Evolutionary conservation across 2,888 invertebrate species (phyloP).

Genomic region (Electrophaes corylata): DNA sequence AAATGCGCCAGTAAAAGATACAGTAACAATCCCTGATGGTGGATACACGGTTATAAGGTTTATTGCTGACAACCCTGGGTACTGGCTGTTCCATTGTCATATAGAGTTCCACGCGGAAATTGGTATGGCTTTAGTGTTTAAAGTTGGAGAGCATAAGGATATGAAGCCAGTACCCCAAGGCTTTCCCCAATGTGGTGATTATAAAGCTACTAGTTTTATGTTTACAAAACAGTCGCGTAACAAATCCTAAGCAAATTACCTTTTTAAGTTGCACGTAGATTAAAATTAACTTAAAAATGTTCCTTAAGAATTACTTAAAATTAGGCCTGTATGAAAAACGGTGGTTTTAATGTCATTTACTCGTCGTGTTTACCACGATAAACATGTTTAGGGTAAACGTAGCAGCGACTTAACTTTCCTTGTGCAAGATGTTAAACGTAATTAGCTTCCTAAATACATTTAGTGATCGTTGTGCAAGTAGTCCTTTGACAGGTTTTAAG

Average conservation of each 20-base stretch:
- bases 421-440: too few relatives aligned
- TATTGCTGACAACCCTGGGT: slow-evolving; percentile 93
- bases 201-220: slow-evolving; percentile 9
- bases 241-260: not conserved
- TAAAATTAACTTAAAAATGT: too few relatives aligned
- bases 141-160: slow-evolving; percentile 91
- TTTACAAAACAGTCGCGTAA: not conserved
- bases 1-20: slow-evolving; percentile 92
- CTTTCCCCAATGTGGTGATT: slow-evolving; percentile 89
- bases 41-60: slow-evolving; percentile 94
- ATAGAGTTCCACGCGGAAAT: slow-evolving; percentile 96
- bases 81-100: slow-evolving; percentile 96
- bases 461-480: too few relatives aligned
- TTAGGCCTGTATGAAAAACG: too few relatives aligned
- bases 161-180: slow-evolving; percentile 89
- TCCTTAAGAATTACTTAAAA: too few relatives aligned
- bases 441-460: too few relatives aligned
- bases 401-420: too few relatives aligned
- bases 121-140: slow-evolving; percentile 94
- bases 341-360: too few relatives aligned
- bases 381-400: too few relatives aligned
- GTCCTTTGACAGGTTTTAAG: too few relatives aligned
- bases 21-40: slow-evolving; percentile 95
- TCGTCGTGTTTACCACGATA: too few relatives aligned
- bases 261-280: too few relatives aligned